phyloP scores from a whole-genome alignment of 2,113 vertebrate genomes.

The Arizona elegans region DNA sequence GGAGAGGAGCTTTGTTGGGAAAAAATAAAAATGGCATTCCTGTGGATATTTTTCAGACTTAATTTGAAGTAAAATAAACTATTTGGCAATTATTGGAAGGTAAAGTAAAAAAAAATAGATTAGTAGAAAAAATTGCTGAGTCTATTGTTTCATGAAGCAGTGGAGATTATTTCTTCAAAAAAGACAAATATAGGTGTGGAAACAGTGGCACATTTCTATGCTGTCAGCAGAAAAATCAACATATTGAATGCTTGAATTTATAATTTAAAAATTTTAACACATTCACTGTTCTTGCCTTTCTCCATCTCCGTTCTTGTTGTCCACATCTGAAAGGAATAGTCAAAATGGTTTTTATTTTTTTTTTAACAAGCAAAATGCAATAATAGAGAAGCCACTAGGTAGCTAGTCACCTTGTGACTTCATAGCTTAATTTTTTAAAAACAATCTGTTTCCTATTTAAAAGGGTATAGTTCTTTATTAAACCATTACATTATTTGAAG shows the following conservation, averaged over 20 bases:
- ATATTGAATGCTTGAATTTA: not conserved
- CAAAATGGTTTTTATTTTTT: not conserved
- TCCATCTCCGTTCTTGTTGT: not conserved
- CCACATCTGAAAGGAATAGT: constrained; percentile 15
- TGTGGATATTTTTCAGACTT: constrained; percentile 33
- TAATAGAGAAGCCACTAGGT: not conserved
- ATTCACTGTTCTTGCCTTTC: not conserved
- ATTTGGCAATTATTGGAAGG: constrained; percentile 30
- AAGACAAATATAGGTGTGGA: constrained; percentile 41
- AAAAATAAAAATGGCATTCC: constrained; percentile 22
- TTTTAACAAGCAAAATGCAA: not conserved
- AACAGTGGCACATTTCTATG: not conserved
- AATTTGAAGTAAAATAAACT: constrained; percentile 43
- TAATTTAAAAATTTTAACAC: constrained; percentile 8
- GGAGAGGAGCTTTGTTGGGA: constrained; percentile 50
- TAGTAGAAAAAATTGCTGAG: constrained; percentile 49
- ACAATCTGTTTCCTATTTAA: not conserved
- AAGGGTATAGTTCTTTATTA: constrained; percentile 12
- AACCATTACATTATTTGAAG: constrained; percentile 38
- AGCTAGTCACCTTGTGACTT: not conserved
- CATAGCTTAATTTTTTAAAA: not conserved
- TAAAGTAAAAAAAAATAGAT: constrained; percentile 37
- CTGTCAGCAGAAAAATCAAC: constrained; percentile 40
- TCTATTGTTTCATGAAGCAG: constrained; percentile 66
- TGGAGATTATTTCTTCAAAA: constrained; percentile 39